A percentile compares a stretch with the other conserved stretches of the same genome.
phyloP scores from a whole-genome alignment of 2,888 invertebrate genomes.

The Crossocerus cetratus region DNA sequence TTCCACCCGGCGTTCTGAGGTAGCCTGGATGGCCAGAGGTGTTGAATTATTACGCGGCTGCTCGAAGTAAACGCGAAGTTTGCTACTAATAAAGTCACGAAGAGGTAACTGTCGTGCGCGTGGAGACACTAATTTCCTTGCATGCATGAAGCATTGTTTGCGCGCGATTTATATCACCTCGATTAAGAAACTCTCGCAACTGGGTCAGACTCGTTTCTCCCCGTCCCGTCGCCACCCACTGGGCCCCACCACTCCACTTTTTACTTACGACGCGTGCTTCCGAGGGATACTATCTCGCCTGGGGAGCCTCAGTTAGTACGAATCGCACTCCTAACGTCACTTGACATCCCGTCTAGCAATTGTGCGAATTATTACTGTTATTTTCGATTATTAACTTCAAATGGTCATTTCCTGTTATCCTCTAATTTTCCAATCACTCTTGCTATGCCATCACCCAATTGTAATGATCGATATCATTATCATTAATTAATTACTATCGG shows the following conservation, averaged over 20 bases:
- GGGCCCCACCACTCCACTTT: no score
- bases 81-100: background rate
- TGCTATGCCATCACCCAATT: no score
- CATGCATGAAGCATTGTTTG: slow-evolving; percentile 5
- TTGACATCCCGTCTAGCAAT: no score
- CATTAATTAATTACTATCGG: no score
- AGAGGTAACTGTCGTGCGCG: background rate
- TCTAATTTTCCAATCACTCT: no score
- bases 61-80: background rate
- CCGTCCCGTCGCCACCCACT: background rate
- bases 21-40: background rate
- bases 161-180: background rate
- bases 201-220: background rate
- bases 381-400: no score
- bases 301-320: no score
- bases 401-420: no score
- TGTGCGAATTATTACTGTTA: no score
- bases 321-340: no score
- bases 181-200: slow-evolving; percentile 1
- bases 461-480: no score
- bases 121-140: background rate
- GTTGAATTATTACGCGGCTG: background rate
- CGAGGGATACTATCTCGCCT: background rate
- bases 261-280: no score
- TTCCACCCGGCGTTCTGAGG: background rate